Base-by-base conservation (phyloP, 2,888 invertebrate genomes). In the Coenonympha glycerion region DNA sequence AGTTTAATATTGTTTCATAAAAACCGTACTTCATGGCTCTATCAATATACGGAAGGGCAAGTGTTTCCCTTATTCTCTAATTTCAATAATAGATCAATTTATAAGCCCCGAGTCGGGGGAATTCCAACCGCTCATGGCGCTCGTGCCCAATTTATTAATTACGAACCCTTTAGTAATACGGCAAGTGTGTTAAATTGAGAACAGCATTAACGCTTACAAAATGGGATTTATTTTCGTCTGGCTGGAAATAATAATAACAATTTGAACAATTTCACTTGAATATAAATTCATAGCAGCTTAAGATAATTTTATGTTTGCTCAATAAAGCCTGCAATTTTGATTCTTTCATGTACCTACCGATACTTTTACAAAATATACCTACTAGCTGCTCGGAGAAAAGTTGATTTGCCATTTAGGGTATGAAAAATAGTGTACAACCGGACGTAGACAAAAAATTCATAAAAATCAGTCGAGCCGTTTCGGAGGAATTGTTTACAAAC, bases 41-140 rank as follows among this genome's bases (percentile, higher is more conserved):
- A n/a, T n/a, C n/a, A n/a, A n/a, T n/a, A n/a, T n/a, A n/a, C n/a
- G n/a, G n/a, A n/a, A n/a, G n/a, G n/a, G n/a, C n/a, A n/a, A n/a
- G n/a, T n/a, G n/a, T n/a, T n/a, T n/a, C n/a, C 36, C 44, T 24
- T 28, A 24, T 13, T 44, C 26, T 42, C 31, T 49, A 47, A 53
- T 53, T 53, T 50, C 41, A 53, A 47, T 53, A 50, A 53, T 47
- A 47, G 53, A 53, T 47, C 53, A 49, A 53, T 53, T 53, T 47
- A 41, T 53, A 53, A 49, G 50, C 53, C 45, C 45, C 34, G 30
- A 49, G 28, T 45, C 40, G 30, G 31, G 44, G 26, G n/a, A 44
- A 33, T 33, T 33, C 33, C 33, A 16, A 33, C 33, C 42, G 22
- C 44, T 33, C 11, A 15, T 44, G 16, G 33, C 16, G 21, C 31